These are phyloP conservation scores for Corythornis vintsioides DNA, from an alignment of 2,113 vertebrate species.

Conservation along the genomic window DNA sequence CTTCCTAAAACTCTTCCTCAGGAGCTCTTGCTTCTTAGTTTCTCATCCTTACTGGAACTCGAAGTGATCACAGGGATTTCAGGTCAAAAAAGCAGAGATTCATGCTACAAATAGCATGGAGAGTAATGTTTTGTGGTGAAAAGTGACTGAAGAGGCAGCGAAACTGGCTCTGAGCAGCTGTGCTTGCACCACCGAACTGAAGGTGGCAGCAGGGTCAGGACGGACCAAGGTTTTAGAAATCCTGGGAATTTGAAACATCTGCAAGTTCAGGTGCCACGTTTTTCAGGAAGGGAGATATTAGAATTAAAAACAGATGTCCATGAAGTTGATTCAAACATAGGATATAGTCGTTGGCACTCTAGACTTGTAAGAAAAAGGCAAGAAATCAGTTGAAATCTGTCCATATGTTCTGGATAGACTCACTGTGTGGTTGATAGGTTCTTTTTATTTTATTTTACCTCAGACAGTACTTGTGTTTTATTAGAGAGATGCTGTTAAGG, in stretches of 20 bases:
- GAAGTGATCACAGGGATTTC: not conserved
- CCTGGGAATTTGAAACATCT: not conserved
- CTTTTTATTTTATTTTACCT: not conserved
- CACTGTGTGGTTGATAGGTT: not conserved
- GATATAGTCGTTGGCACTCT: not conserved
- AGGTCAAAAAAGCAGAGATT: not conserved
- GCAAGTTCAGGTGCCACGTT: not conserved
- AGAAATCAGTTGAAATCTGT: not conserved
- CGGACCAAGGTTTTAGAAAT: not conserved
- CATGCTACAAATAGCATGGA: not conserved
- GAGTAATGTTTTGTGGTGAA: not conserved
- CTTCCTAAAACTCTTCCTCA: not conserved
- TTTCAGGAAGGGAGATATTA: not conserved
- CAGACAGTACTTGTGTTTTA: not conserved
- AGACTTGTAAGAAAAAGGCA: not conserved
- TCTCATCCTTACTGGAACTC: not conserved
- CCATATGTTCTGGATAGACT: not conserved
- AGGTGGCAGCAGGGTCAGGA: constrained; percentile 44
- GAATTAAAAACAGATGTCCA: not conserved
- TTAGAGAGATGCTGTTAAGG: not conserved
- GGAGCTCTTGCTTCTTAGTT: not conserved
- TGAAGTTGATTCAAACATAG: not conserved
- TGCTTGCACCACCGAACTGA: not conserved
- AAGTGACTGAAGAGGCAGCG: not conserved
- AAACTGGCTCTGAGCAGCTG: not conserved